These are phyloP conservation scores for Athalia rosae DNA, from an alignment of 2,888 invertebrate genomes.

Conservation along the genomic window DNA sequence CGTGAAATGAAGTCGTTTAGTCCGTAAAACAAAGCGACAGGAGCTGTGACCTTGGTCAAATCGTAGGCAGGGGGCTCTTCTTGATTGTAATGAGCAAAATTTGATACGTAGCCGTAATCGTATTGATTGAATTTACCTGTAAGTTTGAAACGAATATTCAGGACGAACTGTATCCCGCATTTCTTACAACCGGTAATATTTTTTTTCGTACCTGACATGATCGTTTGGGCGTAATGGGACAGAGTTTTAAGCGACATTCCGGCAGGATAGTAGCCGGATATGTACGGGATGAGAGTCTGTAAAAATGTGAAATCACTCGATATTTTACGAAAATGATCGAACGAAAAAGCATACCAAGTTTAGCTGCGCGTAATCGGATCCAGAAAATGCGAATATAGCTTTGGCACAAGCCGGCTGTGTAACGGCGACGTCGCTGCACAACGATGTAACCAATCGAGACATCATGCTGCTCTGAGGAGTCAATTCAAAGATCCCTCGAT, in stretches of 20 bases:
- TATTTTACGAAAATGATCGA: background rate
- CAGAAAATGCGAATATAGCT: constrained; percentile 82
- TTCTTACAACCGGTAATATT: background rate
- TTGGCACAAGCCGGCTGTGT: constrained; percentile 82
- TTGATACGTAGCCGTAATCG: constrained; percentile 53
- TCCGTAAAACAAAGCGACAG: constrained; percentile 39
- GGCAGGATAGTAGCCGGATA: constrained; percentile 51
- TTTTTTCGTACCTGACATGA: constrained; percentile 46
- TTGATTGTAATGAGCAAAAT: constrained; percentile 51
- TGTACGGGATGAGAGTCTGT: constrained; percentile 51
- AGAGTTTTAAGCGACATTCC: constrained; percentile 51
- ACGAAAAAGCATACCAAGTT: constrained; percentile 74
- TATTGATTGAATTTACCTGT: constrained; percentile 46
- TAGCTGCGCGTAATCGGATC: constrained; percentile 80
- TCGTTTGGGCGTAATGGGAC: constrained; percentile 50
- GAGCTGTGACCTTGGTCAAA: constrained; percentile 53
- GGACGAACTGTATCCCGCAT: background rate
- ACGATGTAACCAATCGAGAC: constrained; percentile 77
- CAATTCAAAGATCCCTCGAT: constrained; percentile 75
- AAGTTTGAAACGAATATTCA: background rate
- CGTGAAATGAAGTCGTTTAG: background rate
- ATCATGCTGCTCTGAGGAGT: constrained; percentile 80
- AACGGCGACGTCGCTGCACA: constrained; percentile 78
- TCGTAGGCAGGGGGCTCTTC: constrained; percentile 53
- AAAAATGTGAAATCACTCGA: background rate